phyloP scores from a whole-genome alignment of 2,888 invertebrate genomes.

The Atherix ibis region DNA sequence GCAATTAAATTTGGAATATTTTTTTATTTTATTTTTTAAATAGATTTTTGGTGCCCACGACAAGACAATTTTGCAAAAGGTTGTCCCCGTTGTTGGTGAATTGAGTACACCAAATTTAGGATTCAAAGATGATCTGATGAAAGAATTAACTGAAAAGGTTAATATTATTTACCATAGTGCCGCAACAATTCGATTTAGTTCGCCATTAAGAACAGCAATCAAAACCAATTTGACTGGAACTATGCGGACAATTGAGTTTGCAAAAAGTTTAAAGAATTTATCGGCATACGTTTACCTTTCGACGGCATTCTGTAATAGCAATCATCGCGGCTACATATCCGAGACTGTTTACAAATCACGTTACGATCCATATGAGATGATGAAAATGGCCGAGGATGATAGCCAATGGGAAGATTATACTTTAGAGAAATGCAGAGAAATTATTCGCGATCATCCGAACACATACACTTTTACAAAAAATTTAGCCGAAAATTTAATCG shows the following conservation, averaged over 20 bases:
- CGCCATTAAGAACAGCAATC: constrained; percentile 28
- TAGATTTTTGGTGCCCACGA: constrained; percentile 29
- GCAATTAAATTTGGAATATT: no score
- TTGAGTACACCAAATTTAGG: constrained; percentile 29
- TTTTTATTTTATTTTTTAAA: constrained; percentile 1
- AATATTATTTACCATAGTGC: constrained; percentile 33
- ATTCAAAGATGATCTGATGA: constrained; percentile 22
- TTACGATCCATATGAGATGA: constrained; percentile 32
- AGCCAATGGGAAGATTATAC: constrained; percentile 25
- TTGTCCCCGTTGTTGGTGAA: constrained; percentile 31
- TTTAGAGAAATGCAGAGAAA: constrained; percentile 23
- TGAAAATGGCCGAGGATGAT: constrained; percentile 31
- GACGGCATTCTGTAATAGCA: constrained; percentile 33
- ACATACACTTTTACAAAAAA: constrained; percentile 58
- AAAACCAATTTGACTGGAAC: constrained; percentile 32
- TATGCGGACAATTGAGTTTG: constrained; percentile 30
- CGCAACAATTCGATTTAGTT: constrained; percentile 32
- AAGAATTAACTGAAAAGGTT: constrained; percentile 26
- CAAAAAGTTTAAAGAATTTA: constrained; percentile 27
- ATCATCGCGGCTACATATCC: constrained; percentile 28
- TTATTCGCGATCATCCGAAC: constrained; percentile 42
- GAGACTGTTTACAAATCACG: constrained; percentile 31
- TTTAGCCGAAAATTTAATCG: constrained; percentile 45
- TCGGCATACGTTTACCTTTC: constrained; percentile 31
- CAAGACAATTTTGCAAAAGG: constrained; percentile 25